Evolutionary conservation across 2,113 vertebrate species (phyloP).

Genomic region (Ammodytes dubius): DNA sequence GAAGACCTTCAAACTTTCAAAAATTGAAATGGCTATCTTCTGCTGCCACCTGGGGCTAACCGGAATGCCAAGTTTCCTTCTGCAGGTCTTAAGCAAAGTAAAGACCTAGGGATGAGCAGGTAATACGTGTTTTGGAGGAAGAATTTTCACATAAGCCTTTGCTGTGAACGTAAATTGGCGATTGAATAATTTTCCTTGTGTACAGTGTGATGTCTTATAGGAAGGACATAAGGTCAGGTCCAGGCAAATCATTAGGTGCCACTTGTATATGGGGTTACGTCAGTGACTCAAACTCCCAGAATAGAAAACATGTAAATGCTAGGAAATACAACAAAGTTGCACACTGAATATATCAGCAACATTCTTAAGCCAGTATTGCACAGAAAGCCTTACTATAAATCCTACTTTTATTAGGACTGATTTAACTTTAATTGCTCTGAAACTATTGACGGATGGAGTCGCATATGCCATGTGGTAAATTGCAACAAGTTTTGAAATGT

Average conservation of each 20-base stretch:
- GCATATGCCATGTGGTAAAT: too few species aligned
- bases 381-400: too few species aligned
- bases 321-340: too few species aligned
- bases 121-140: slow-evolving; percentile 21
- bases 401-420: too few species aligned
- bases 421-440: too few species aligned
- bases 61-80: slow-evolving; percentile 19
- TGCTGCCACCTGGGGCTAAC: slow-evolving; percentile 49
- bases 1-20: slow-evolving; percentile 48
- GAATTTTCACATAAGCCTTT: slow-evolving; percentile 36
- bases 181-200: slow-evolving; percentile 25
- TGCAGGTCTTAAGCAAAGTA: slow-evolving; percentile 42
- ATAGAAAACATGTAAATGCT: background rate
- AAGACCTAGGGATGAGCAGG: slow-evolving; percentile 54
- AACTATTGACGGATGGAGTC: too few species aligned
- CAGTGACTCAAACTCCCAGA: background rate
- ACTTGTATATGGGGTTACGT: slow-evolving; percentile 1
- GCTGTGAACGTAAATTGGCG: background rate
- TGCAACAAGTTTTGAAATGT: too few species aligned
- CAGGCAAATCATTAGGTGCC: background rate
- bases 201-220: background rate
- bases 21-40: slow-evolving; percentile 57
- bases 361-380: too few species aligned
- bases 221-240: background rate
- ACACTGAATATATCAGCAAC: too few species aligned